Conservation (phyloP, 1,140 invertebrate species). For the Diploscapter pachys region DNA sequence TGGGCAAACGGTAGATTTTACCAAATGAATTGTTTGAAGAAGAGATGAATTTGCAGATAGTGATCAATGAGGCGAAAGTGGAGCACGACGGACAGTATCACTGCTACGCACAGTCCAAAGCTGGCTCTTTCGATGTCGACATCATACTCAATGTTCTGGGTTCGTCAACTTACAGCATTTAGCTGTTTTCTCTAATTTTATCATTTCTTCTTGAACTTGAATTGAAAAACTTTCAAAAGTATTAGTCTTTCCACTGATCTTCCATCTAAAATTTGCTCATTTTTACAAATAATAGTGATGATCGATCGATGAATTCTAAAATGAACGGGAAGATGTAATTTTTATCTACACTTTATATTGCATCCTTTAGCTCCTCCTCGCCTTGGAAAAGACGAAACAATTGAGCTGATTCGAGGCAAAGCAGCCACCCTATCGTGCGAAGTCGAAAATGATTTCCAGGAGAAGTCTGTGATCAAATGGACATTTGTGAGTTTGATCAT, state of each 20-base stretch:
- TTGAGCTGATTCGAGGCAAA: constrained; percentile 43
- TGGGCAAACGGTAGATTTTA: constrained; percentile 39
- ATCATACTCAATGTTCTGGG: constrained; percentile 45
- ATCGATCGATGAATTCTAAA: too few relatives aligned
- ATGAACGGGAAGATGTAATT: too few relatives aligned
- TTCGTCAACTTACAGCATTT: constrained; percentile 13
- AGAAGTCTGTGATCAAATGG: constrained; percentile 45
- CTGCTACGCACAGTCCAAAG: constrained; percentile 48
- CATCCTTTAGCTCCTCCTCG: constrained; percentile 44
- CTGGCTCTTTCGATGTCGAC: constrained; percentile 46
- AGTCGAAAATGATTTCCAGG: constrained; percentile 40
- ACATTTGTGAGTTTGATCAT: constrained; percentile 43
- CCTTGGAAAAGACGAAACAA: constrained; percentile 37
- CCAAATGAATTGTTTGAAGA: not conserved
- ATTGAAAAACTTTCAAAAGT: not conserved
- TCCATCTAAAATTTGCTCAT: too few relatives aligned
- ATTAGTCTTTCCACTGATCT: not conserved
- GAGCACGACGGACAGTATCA: constrained; percentile 23
- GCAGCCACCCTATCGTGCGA: constrained; percentile 47
- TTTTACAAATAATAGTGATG: too few relatives aligned
- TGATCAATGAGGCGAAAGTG: constrained; percentile 40
- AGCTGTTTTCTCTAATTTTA: too few relatives aligned
- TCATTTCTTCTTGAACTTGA: not conserved
- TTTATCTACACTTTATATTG: not conserved
- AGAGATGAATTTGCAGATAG: constrained; percentile 23